Percentiles rank a stretch among this genome's conserved stretches.
phyloP scores from a whole-genome alignment of 1,140 invertebrate species.

The Cherax destructor region DNA sequence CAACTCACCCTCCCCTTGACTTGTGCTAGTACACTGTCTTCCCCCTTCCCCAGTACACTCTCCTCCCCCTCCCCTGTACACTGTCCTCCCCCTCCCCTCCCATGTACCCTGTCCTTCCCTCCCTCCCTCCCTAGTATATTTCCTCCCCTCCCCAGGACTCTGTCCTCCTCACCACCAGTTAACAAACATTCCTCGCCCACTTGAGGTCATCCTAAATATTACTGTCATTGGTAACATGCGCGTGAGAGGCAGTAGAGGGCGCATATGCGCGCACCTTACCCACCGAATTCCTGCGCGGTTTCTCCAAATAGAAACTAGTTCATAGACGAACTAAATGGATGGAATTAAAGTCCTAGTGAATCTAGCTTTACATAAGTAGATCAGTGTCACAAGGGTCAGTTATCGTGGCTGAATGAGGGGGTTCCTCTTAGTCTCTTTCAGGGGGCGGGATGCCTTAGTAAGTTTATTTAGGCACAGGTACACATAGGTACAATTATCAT shows the following conservation, averaged over 20 bases:
- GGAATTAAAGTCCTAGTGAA: constrained; percentile 42
- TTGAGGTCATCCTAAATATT: too few species aligned
- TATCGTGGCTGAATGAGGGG: not conserved
- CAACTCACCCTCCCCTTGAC: too few species aligned
- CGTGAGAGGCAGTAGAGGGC: too few species aligned
- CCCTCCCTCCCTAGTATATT: not conserved
- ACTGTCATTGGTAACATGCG: too few species aligned
- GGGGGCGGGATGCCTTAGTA: too few species aligned
- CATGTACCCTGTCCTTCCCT: too few species aligned
- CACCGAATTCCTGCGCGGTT: not conserved
- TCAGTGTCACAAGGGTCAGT: not conserved
- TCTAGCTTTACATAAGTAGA: constrained; percentile 37
- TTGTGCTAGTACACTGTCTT: too few species aligned
- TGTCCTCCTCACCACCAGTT: not conserved
- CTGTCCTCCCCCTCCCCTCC: not conserved
- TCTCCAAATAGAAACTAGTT: not conserved
- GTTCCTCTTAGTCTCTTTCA: not conserved
- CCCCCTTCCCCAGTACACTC: too few species aligned
- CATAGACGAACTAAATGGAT: not conserved
- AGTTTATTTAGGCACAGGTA: too few species aligned
- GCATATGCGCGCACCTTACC: not conserved
- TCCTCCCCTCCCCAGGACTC: not conserved
- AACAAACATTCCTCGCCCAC: too few species aligned
- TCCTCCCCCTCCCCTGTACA: too few species aligned
- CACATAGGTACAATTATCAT: too few species aligned